Conservation (phyloP, 2,888 invertebrate genomes). For the Euplexia lucipara region DNA sequence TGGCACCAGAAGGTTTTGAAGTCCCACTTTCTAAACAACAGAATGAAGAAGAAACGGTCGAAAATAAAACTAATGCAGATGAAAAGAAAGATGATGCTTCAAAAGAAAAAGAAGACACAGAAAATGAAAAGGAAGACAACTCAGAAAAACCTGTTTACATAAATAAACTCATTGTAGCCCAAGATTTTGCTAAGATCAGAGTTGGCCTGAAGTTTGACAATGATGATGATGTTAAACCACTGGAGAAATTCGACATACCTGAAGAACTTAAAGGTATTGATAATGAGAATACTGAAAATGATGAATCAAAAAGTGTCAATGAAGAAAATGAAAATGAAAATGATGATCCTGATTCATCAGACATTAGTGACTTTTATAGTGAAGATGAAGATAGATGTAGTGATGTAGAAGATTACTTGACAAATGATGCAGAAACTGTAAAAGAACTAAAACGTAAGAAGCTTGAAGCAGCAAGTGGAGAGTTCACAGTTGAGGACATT, state of each 20-base stretch:
- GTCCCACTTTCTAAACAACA: constrained; percentile 91
- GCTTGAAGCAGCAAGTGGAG: constrained; percentile 89
- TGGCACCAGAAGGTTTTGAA: constrained; percentile 96
- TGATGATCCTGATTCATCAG: constrained; percentile 90
- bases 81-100: constrained; percentile 71
- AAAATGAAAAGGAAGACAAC: constrained; percentile 69
- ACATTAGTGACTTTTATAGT: constrained; percentile 93
- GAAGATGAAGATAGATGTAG: constrained; percentile 92
- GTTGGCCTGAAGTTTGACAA: constrained; percentile 93
- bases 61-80: constrained; percentile 64
- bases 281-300: constrained; percentile 77
- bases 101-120: constrained; percentile 74
- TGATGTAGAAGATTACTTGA: constrained; percentile 88
- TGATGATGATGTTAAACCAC: constrained; percentile 92
- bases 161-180: constrained; percentile 91
- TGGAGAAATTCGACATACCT: constrained; percentile 88
- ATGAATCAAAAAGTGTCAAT: constrained; percentile 71
- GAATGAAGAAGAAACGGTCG: constrained; percentile 69
- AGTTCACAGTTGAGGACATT: constrained; percentile 90
- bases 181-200: constrained; percentile 95
- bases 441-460: constrained; percentile 86
- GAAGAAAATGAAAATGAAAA: constrained; percentile 72
- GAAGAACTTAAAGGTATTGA: constrained; percentile 86
- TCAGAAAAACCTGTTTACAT: constrained; percentile 79
- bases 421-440: constrained; percentile 85